Base-by-base conservation (phyloP, 1,140 invertebrate species). In the Anastrepha ludens region DNA sequence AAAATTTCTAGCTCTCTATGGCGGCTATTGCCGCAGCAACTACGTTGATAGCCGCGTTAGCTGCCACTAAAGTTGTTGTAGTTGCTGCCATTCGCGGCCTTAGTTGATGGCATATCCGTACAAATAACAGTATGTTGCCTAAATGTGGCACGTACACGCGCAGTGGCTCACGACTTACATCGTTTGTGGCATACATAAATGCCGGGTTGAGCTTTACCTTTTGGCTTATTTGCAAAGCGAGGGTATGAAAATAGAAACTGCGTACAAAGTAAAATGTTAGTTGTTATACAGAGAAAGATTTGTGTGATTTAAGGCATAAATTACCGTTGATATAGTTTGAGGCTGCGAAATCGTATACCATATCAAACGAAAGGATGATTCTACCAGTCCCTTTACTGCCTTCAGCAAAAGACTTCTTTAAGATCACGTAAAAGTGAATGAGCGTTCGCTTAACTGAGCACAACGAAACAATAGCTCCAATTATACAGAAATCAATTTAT, bases 71-170 rank as follows among this genome's bases (percentile, higher is more conserved):
- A 55, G 67, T n/a, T 81, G 5, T 9, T 8, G 70, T 50, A n/a
- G 70, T 78, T 78, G 70, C 29, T 67, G 29, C 3, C 39, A 17
- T 47, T 74, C 44, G 44, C 39, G 39, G 39, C 29, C 29, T 15
- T 62, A 62, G 13, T n/a, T 62, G 60, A 17, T 62, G 60, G 60
- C 60, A 17, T 62, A 62, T 62, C 60, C 60, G 11, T 2, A 55
- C 50, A 55, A 8, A 62, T 9, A 8, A 62, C 47, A 11, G 64
- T 67, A 7, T 81, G 17, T 81, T 55, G n/a, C 44, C 74, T 55
- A 81, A 81, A 81, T 81, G 74, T 29, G 47, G 44, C 74, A 81
- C 74, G 74, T 81, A 81, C 74, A 81, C 44, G 74, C 47, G 74
- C 74, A 55, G 15, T 81, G 74, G 47, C 74, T 81, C 74, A 81